A percentile compares a stretch with the other conserved stretches of the same genome.
These are phyloP conservation scores for Heteromurus nitidus DNA, from an alignment of 2,888 invertebrate species.

Conservation along the genomic window DNA sequence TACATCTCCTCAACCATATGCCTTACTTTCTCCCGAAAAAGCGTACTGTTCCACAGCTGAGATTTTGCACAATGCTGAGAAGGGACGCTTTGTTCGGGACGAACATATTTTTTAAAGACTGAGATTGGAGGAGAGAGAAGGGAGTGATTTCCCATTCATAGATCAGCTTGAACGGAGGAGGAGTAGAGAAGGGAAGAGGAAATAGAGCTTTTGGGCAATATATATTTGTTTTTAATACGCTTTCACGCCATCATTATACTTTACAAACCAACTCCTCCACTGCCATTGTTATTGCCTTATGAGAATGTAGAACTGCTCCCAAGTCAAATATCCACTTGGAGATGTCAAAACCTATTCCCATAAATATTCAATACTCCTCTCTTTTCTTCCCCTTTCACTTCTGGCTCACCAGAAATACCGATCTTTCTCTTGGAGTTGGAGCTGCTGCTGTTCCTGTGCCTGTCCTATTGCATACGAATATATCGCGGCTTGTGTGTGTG, in stretches of 20 bases:
- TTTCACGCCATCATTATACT: constrained; percentile 56
- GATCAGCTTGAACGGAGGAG: constrained; percentile 30
- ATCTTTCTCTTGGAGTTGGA: constrained; percentile 18
- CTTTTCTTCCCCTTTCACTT: constrained; percentile 35
- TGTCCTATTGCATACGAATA: constrained; percentile 31
- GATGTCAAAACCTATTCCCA: constrained; percentile 58
- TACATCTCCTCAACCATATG: background rate
- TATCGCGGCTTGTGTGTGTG: constrained; percentile 1
- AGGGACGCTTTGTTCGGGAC: background rate
- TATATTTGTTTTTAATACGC: constrained; percentile 52
- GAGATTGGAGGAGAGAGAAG: background rate
- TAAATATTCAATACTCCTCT: constrained; percentile 54
- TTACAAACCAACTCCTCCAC: constrained; percentile 31
- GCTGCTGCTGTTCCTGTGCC: constrained; percentile 22
- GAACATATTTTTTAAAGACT: background rate
- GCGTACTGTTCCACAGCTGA: too few species aligned
- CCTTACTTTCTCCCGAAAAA: background rate
- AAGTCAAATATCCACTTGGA: constrained; percentile 59
- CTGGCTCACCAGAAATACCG: background rate
- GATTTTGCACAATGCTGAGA: background rate
- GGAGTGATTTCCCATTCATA: constrained; percentile 38
- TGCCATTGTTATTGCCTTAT: constrained; percentile 18
- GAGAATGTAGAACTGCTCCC: constrained; percentile 44
- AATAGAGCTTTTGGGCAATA: too few species aligned
- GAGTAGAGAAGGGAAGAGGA: background rate